phyloP scores from a whole-genome alignment of 2,797 vertebrate species.

The Falco rusticolus region DNA sequence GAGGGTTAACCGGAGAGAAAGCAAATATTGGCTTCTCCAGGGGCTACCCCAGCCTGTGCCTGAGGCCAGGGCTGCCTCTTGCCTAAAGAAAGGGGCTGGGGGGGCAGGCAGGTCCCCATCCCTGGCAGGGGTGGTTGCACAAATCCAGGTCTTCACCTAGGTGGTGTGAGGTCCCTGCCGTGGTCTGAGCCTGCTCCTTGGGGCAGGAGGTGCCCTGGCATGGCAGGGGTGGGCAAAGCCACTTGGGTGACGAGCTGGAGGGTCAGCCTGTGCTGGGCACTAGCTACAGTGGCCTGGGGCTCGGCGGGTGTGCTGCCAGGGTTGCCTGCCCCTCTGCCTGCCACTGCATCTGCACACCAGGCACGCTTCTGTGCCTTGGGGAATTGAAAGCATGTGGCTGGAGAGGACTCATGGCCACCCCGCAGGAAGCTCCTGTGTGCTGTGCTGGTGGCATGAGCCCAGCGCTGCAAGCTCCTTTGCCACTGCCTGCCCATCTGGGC shows the following conservation, averaged over 20 bases:
- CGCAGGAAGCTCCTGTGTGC: fast-evolving
- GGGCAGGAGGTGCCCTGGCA: not conserved
- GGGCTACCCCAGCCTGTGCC: not conserved
- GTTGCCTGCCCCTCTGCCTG: not conserved
- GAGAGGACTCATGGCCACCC: fast-evolving
- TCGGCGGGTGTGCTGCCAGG: not conserved
- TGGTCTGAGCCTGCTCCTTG: not conserved
- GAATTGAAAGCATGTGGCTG: not conserved
- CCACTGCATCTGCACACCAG: not conserved
- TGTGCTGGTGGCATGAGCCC: fast-evolving
- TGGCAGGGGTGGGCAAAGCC: fast-evolving
- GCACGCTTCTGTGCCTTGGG: not conserved
- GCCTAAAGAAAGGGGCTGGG: fast-evolving
- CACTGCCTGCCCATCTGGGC: not conserved
- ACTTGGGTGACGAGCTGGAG: not conserved
- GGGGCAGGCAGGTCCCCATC: not conserved
- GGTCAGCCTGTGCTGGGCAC: not conserved
- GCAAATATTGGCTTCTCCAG: not conserved
- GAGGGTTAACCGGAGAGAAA: constrained; percentile 8
- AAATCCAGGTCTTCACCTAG: fast-evolving
- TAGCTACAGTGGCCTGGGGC: not conserved
- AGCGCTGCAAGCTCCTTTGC: not conserved
- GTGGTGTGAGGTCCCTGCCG: fast-evolving
- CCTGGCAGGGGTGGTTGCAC: not conserved
- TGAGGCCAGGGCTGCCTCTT: not conserved